Evolutionary conservation across 2,797 vertebrate genomes (phyloP).

Genomic region (Hemibagrus guttatus): DNA sequence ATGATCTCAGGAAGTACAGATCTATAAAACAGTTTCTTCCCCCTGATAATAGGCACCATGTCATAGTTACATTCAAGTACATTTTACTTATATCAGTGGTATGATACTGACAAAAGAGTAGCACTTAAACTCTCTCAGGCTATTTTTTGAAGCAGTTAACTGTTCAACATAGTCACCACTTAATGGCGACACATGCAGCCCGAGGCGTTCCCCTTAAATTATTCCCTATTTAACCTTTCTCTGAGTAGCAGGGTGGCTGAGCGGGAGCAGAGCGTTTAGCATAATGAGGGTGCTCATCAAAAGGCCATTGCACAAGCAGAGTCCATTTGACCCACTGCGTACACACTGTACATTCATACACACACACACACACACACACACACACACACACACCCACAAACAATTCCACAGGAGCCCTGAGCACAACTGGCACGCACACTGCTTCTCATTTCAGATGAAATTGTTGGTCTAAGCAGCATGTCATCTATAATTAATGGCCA

Average conservation of each 20-base stretch:
- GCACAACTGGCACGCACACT: conserved; percentile 71
- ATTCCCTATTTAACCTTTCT: conserved; percentile 86
- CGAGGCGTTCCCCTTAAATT: conserved; percentile 75
- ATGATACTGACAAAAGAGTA: conserved; percentile 40
- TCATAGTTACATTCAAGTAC: conserved; percentile 29
- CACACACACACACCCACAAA: conserved; percentile 26
- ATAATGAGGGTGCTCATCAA: conserved; percentile 89
- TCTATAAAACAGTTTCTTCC: neutral
- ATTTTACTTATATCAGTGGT: conserved; percentile 34
- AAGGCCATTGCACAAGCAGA: conserved; percentile 67
- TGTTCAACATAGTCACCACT: conserved; percentile 44
- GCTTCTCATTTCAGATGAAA: conserved; percentile 87
- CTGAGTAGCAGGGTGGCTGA: conserved; percentile 73
- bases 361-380: conserved; percentile 22
- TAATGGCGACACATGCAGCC: conserved; percentile 62
- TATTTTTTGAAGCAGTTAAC: conserved; percentile 49
- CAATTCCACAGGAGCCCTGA: conserved; percentile 56
- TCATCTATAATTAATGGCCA: conserved; percentile 88
- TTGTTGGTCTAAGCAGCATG: conserved; percentile 82
- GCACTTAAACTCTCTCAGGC: conserved; percentile 40
- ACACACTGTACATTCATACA: conserved; percentile 57
- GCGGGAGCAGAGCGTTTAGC: conserved; percentile 79
- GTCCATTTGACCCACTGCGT: conserved; percentile 65
- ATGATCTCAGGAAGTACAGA: neutral
- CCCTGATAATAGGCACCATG: conserved; percentile 7